phyloP scores from a whole-genome alignment of 2,888 invertebrate species.

The Petrolisthes manimaculis region DNA sequence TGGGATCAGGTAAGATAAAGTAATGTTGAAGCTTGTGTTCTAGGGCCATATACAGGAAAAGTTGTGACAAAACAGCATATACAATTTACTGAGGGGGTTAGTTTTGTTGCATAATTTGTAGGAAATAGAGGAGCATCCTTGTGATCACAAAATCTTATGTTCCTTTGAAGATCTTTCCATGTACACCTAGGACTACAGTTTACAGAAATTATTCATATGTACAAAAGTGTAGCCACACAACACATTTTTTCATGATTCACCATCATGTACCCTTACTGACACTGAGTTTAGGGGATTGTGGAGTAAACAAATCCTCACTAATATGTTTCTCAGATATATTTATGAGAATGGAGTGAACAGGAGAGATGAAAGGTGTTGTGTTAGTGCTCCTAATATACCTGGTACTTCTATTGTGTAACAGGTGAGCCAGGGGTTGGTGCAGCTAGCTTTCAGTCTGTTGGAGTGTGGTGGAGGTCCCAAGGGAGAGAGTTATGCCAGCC shows the following conservation, averaged over 20 bases:
- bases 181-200: too few relatives aligned
- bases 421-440: constrained; percentile 53
- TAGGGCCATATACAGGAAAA: neutral
- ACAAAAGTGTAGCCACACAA: too few relatives aligned
- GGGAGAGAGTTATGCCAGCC: constrained; percentile 31
- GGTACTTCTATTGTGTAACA: constrained; percentile 9
- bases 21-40: neutral
- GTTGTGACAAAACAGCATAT: neutral
- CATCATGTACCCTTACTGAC: too few relatives aligned
- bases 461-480: constrained; percentile 45
- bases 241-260: too few relatives aligned
- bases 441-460: constrained; percentile 49
- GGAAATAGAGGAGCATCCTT: neutral
- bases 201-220: too few relatives aligned
- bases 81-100: neutral
- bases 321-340: too few relatives aligned
- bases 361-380: too few relatives aligned
- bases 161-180: neutral
- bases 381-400: too few relatives aligned
- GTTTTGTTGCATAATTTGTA: neutral
- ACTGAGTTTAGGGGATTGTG: too few relatives aligned
- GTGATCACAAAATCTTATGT: neutral
- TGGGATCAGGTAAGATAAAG: constrained; percentile 62
- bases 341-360: too few relatives aligned
- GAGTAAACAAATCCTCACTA: too few relatives aligned